phyloP scores from a whole-genome alignment of 1,140 invertebrate species.

The Pectinophora gossypiella region DNA sequence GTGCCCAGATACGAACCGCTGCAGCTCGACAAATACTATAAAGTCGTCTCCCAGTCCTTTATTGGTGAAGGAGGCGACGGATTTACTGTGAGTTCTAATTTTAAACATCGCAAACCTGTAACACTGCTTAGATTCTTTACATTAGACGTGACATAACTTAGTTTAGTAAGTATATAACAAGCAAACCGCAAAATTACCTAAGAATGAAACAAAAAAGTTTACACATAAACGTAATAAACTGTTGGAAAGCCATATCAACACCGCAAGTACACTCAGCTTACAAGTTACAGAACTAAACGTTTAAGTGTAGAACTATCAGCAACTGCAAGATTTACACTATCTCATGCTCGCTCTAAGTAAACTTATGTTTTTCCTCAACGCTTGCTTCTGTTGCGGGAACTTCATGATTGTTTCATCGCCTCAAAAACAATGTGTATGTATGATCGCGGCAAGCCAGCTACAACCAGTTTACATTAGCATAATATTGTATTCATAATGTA shows the following conservation, averaged over 20 bases:
- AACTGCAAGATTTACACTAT: no score
- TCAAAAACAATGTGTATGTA: not conserved
- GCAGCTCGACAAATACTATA: conserved; percentile 75
- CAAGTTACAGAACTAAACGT: not conserved
- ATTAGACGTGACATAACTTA: no score
- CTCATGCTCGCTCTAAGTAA: not conserved
- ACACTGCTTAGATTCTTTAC: no score
- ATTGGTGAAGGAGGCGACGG: conserved; percentile 82
- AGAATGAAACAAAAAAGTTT: no score
- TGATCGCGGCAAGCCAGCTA: not conserved
- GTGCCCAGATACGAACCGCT: conserved; percentile 79
- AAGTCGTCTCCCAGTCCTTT: conserved; percentile 78
- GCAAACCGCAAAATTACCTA: no score
- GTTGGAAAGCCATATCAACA: no score
- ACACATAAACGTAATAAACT: no score
- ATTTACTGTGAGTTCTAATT: conserved; percentile 53
- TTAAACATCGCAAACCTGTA: no score
- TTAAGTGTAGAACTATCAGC: no score
- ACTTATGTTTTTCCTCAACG: not conserved
- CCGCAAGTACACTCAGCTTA: not conserved
- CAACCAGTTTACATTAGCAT: conserved; percentile 15
- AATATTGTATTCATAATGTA: conserved; percentile 24
- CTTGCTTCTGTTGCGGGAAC: not conserved
- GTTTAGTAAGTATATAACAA: no score
- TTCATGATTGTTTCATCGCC: not conserved